Conservation (phyloP, 1,140 invertebrate genomes). For the Phymastichus coffea region DNA sequence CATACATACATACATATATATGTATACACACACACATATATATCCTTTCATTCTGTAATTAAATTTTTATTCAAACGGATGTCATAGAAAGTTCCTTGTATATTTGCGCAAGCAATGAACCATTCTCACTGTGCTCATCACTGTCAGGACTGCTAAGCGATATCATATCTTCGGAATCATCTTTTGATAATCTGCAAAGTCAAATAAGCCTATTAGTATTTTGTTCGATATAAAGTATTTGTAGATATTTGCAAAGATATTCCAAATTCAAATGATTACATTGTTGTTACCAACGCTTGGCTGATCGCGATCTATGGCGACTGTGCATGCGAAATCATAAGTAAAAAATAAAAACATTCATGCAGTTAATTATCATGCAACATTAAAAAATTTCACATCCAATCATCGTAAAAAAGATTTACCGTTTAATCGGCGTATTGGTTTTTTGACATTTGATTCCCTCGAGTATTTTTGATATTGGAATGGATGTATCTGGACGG, state of each 20-base stretch:
- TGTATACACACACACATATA: no score
- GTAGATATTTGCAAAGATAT: no score
- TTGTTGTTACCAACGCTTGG: slow-evolving; percentile 42
- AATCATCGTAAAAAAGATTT: slow-evolving; percentile 9
- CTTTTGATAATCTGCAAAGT: slow-evolving; percentile 38
- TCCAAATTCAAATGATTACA: no score
- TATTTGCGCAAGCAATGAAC: slow-evolving; percentile 46
- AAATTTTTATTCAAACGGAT: slow-evolving; percentile 47
- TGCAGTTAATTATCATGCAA: slow-evolving; percentile 6
- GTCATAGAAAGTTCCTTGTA: slow-evolving; percentile 53
- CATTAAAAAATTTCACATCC: neutral
- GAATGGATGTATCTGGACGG: slow-evolving; percentile 50
- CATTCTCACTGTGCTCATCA: slow-evolving; percentile 38
- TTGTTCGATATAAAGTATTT: no score
- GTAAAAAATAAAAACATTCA: slow-evolving; percentile 10
- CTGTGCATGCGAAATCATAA: slow-evolving; percentile 44
- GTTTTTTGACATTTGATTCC: slow-evolving; percentile 50
- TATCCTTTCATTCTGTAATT: no score
- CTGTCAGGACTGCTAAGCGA: slow-evolving; percentile 42
- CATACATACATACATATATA: no score
- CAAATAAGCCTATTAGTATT: slow-evolving; percentile 7
- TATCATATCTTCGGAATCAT: slow-evolving; percentile 39
- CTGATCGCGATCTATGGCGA: slow-evolving; percentile 40
- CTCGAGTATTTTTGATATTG: slow-evolving; percentile 51
- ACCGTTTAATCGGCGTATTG: slow-evolving; percentile 42